These are phyloP conservation scores for Temnothorax longispinosus DNA, from an alignment of 1,140 invertebrate species.

Conservation along the genomic window DNA sequence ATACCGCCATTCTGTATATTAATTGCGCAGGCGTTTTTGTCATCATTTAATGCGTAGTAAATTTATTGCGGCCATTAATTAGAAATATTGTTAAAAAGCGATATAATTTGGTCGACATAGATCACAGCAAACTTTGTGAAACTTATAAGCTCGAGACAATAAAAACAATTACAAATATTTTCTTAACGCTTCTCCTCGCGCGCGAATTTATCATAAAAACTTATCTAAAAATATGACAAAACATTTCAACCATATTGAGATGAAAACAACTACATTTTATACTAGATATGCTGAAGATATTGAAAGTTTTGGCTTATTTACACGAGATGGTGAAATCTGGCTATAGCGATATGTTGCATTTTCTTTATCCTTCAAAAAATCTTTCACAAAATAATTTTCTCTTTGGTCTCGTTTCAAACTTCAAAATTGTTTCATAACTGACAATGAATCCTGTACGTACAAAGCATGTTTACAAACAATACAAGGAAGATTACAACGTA, in stretches of 20 bases:
- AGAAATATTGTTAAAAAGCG: neutral
- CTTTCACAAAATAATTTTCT: neutral
- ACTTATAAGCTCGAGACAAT: neutral
- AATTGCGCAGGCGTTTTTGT: slow-evolving; percentile 6
- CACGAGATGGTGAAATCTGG: slow-evolving; percentile 7
- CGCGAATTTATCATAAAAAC: slow-evolving; percentile 10
- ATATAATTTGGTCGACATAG: neutral
- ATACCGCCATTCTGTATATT: neutral
- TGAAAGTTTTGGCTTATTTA: neutral
- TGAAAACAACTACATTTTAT: neutral
- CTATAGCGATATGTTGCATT: slow-evolving; percentile 33
- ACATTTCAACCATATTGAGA: neutral
- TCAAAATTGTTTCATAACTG: neutral
- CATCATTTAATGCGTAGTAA: slow-evolving; percentile 17
- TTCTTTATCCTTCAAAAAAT: neutral
- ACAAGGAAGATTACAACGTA: slow-evolving; percentile 17
- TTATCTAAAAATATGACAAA: slow-evolving; percentile 21
- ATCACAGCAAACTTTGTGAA: neutral
- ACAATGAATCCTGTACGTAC: neutral
- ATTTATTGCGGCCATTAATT: slow-evolving; percentile 39
- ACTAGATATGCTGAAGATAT: neutral
- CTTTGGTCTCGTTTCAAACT: neutral
- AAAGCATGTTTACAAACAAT: neutral
- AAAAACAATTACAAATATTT: slow-evolving; percentile 11
- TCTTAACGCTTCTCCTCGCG: slow-evolving; percentile 74